Conservation (phyloP, 2,888 invertebrate species). For the Mythimna lalbum region DNA sequence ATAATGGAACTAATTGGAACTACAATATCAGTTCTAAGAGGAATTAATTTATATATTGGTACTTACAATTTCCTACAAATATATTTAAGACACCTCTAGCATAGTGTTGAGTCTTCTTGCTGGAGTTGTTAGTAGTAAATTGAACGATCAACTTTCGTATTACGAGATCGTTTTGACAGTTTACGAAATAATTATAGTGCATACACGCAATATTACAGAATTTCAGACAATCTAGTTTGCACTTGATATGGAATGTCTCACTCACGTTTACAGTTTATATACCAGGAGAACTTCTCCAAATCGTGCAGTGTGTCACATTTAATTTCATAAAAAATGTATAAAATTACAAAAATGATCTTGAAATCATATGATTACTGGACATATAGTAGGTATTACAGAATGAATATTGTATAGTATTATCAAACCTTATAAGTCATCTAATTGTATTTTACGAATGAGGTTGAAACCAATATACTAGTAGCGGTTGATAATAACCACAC, state of each 20-base stretch:
- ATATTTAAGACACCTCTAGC: constrained; percentile 35
- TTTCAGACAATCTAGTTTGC: constrained; percentile 64
- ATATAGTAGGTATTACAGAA: constrained; percentile 76
- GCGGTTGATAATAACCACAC: constrained; percentile 73
- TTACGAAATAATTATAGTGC: constrained; percentile 41
- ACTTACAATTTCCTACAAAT: constrained; percentile 35
- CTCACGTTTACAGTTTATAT: constrained; percentile 83
- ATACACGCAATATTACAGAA: constrained; percentile 48
- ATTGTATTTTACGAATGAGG: constrained; percentile 80
- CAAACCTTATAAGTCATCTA: constrained; percentile 83
- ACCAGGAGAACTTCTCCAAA: constrained; percentile 78
- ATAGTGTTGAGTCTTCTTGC: constrained; percentile 29
- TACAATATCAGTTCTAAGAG: constrained; percentile 42
- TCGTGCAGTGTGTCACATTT: constrained; percentile 84
- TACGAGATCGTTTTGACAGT: constrained; percentile 55
- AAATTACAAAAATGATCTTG: constrained; percentile 89
- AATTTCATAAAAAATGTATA: constrained; percentile 90
- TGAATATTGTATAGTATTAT: constrained; percentile 86
- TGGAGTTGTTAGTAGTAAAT: constrained; percentile 22
- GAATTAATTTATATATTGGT: constrained; percentile 33
- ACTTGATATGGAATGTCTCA: constrained; percentile 90
- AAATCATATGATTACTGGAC: constrained; percentile 83
- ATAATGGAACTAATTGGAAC: constrained; percentile 46
- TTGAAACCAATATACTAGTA: constrained; percentile 80
- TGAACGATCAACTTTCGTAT: constrained; percentile 32